Evolutionary conservation across 2,113 vertebrate species (phyloP).

Genomic region (Podilymbus podiceps): DNA sequence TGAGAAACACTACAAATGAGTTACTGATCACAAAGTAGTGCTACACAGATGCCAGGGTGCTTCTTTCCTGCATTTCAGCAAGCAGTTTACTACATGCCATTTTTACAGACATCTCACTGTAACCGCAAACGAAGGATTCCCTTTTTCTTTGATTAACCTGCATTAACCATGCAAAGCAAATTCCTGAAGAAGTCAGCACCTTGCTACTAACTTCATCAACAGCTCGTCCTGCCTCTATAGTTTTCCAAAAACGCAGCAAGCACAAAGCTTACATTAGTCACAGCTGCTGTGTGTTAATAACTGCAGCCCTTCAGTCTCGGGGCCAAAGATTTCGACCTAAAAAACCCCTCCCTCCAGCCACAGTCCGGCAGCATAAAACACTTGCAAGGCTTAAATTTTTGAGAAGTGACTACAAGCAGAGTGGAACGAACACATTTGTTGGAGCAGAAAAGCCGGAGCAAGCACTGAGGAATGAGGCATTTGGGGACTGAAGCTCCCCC

Average conservation of each 20-base stretch:
- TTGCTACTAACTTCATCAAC: neutral
- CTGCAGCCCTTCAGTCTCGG: neutral
- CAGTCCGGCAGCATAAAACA: neutral
- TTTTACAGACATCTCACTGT: neutral
- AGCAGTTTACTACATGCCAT: neutral
- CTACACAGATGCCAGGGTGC: neutral
- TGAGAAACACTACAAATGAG: neutral
- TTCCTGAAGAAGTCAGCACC: neutral
- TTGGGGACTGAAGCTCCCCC: neutral
- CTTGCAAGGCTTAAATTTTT: neutral
- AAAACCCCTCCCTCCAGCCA: neutral
- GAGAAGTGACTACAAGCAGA: neutral
- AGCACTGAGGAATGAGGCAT: neutral
- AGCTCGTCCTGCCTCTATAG: neutral
- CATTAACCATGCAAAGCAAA: neutral
- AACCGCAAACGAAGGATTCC: fast-evolving
- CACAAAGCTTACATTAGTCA: neutral
- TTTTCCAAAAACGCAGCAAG: neutral
- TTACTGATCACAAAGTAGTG: neutral
- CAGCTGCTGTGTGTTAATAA: neutral
- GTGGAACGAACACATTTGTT: neutral
- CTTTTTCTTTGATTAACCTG: neutral
- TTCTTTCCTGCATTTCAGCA: neutral
- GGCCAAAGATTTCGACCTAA: neutral
- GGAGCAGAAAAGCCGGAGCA: neutral